Conservation (phyloP, 2,113 vertebrate species). For the Smithornis capensis region DNA sequence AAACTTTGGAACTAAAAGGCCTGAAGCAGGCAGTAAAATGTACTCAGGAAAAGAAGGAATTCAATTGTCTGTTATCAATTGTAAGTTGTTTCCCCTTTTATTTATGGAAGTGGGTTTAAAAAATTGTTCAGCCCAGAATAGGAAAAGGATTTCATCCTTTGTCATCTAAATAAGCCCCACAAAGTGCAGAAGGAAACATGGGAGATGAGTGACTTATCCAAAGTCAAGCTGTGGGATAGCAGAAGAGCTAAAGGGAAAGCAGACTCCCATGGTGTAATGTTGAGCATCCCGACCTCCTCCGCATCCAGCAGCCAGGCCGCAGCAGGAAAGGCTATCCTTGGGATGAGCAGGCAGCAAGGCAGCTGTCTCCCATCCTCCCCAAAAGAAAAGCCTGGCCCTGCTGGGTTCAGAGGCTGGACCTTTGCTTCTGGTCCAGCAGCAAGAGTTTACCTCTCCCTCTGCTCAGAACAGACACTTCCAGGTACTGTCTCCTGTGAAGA, state of each 20-base stretch:
- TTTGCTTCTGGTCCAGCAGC: not conserved
- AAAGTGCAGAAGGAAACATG: not conserved
- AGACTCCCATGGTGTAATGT: rapidly evolving
- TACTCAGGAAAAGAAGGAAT: not conserved
- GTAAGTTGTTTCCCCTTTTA: not conserved
- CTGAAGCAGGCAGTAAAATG: not conserved
- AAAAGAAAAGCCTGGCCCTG: not conserved
- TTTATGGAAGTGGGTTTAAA: not conserved
- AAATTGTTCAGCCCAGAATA: not conserved
- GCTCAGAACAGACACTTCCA: not conserved
- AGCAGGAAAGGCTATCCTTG: rapidly evolving
- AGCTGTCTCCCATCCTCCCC: not conserved
- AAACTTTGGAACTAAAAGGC: not conserved
- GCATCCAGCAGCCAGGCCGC: not conserved
- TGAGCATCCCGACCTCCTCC: not conserved
- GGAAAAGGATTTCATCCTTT: not conserved
- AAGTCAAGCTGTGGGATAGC: not conserved
- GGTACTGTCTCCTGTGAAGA: not conserved
- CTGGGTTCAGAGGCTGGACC: not conserved
- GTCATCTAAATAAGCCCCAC: not conserved
- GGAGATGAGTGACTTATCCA: not conserved
- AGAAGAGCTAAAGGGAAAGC: not conserved
- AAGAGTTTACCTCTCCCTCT: not conserved
- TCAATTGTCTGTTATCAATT: not conserved
- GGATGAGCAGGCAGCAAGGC: not conserved